Evolutionary conservation across 1,140 invertebrate genomes (phyloP).

Genomic region (Branchinecta lynchi): DNA sequence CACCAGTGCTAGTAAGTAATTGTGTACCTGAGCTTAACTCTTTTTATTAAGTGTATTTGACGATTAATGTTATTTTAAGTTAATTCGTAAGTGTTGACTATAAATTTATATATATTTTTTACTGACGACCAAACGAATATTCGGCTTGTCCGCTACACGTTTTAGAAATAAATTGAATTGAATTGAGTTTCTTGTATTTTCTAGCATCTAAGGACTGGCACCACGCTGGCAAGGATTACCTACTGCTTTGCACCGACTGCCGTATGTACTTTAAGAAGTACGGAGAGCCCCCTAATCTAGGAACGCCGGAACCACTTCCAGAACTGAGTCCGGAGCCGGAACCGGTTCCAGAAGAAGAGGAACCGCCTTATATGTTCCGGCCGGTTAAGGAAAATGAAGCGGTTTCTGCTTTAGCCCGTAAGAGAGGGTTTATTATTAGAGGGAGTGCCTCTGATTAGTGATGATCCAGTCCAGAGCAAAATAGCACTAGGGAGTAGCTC

Average conservation of each 20-base stretch:
- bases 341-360: constrained; percentile 23
- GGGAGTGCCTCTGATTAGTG: no score
- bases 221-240: constrained; percentile 56
- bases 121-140: no score
- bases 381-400: constrained; percentile 41
- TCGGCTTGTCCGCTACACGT: no score
- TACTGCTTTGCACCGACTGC: constrained; percentile 64
- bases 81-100: no score
- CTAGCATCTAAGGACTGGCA: constrained; percentile 54
- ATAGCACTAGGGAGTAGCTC: no score
- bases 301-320: constrained; percentile 25
- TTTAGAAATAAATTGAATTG: no score
- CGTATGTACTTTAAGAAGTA: constrained; percentile 64
- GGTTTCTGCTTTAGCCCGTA: background rate
- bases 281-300: constrained; percentile 44
- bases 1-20: no score
- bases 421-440: no score
- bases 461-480: no score
- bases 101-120: no score
- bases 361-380: constrained; percentile 49
- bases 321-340: constrained; percentile 13
- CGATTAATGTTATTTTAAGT: no score
- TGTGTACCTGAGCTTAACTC: no score
- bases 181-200: constrained; percentile 20
- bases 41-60: constrained; percentile 18